phyloP scores from a whole-genome alignment of 2,797 vertebrate species.

The Phyllotis vaccarum region DNA sequence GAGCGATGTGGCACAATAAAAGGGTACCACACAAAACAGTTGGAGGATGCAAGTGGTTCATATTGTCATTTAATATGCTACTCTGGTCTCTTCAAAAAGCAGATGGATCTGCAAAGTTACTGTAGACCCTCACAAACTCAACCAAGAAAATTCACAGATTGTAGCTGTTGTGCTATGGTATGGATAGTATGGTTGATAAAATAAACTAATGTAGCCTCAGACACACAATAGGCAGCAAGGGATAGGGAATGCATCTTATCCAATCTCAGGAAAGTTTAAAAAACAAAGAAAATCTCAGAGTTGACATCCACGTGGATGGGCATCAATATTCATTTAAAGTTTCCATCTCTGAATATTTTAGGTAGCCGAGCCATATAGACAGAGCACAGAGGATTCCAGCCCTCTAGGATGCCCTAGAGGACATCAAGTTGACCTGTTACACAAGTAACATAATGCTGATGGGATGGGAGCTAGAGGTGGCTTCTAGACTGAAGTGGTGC shows the following conservation, averaged over 20 bases:
- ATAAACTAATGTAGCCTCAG: neutral
- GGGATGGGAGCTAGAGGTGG: neutral
- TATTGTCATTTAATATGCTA: neutral
- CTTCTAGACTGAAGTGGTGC: neutral
- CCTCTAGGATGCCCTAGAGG: neutral
- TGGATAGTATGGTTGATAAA: neutral
- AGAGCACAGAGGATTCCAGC: neutral
- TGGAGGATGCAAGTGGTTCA: neutral
- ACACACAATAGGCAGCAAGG: neutral
- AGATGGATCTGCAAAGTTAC: neutral
- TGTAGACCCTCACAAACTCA: neutral
- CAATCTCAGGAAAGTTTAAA: neutral
- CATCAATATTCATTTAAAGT: neutral
- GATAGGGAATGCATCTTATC: conserved; percentile 2
- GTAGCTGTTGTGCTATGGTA: neutral
- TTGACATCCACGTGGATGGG: neutral
- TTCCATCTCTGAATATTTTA: neutral
- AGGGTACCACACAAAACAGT: neutral
- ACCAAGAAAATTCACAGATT: neutral
- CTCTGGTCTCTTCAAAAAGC: neutral
- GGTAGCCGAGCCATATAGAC: neutral
- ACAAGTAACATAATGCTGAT: neutral
- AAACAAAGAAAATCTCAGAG: neutral
- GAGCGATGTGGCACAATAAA: neutral
- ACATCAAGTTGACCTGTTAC: neutral